These are phyloP conservation scores for Lycocerus yunnanus DNA, from an alignment of 2,888 invertebrate species.

Conservation along the genomic window DNA sequence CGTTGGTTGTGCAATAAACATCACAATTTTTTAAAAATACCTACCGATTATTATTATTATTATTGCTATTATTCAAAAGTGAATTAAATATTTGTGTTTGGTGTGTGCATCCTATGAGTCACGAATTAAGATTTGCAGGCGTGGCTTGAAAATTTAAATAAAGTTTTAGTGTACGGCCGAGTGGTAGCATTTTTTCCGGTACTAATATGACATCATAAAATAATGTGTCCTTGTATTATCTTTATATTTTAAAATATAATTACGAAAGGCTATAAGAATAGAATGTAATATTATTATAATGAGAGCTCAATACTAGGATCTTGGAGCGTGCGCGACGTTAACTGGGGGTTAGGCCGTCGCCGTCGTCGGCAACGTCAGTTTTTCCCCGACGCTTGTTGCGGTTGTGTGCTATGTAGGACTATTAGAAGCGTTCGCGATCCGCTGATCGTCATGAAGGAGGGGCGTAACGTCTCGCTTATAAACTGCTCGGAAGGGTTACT, in stretches of 20 bases:
- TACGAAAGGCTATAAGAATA: conserved; percentile 10
- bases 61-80: neutral
- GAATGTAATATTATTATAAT: conserved; percentile 28
- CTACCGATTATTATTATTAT: neutral
- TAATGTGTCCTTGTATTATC: conserved; percentile 8
- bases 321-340: conserved; percentile 42
- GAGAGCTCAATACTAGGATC: conserved; percentile 32
- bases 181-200: neutral
- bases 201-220: neutral
- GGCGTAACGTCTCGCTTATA: conserved; percentile 37
- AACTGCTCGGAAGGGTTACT: conserved; percentile 83
- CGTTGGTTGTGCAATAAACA: neutral
- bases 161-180: neutral
- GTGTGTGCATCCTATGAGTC: neutral
- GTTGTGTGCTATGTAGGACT: conserved; percentile 34
- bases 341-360: conserved; percentile 41
- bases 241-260: conserved; percentile 18
- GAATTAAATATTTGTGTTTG: neutral
- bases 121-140: neutral
- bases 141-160: neutral
- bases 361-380: conserved; percentile 37
- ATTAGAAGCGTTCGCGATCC: conserved; percentile 26
- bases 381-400: conserved; percentile 36
- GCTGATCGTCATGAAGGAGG: conserved; percentile 37
- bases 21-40: too few species aligned